Evolutionary conservation across 2,797 vertebrate species (phyloP), one percentile per base, ranked within the genome.

Genomic region (Microctenopoma stevenorrisi): DNA sequence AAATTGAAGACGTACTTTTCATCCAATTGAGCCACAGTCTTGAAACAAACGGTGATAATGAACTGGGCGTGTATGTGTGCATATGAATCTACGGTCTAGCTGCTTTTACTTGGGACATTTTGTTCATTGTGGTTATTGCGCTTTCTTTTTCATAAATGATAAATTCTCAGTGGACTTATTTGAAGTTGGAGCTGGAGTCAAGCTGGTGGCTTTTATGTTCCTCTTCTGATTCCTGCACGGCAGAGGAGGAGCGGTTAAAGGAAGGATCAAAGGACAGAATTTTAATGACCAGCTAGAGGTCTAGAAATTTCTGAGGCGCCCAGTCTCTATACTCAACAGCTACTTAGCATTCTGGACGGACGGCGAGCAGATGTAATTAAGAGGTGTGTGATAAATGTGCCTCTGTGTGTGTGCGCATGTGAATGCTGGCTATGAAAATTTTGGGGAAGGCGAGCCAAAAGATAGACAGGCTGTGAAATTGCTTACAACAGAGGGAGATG

Each of bases 401-500:
- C 38, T 40, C 25, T 42, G 33, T 48, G 60, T 46, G 30, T 58
- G 50, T 40, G 38, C 54, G 64, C 53, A 66, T 47, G 68, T 74
- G 75, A 83, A 76, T 49, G 70, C 42, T 64, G 75, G 59, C 68
- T 77, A 86, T 91, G 89, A 80, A 5, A 76, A 78, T 63, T 91
- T 89, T 71, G 68, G 74, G 30, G 68, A 73, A 80, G 66, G 66
- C 18, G 53, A 87, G 89, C 88, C 88, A 84, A 82, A 85, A 86
- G 83, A 80, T 77, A 89, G 85, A 80, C 79, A 28, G 80, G 73
- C 81, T 84, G 86, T 89, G 89, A 93, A 93, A 92, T 89, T 88
- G 86, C 86, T 88, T 87, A 87, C 85, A 91, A 86, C 79, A 76
- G 84, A 78, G 79, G 68, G 84, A 84, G 86, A 86, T 86, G 84